Evolutionary conservation across 2,113 vertebrate genomes (phyloP).

Genomic region (Leptocoma aspasia): DNA sequence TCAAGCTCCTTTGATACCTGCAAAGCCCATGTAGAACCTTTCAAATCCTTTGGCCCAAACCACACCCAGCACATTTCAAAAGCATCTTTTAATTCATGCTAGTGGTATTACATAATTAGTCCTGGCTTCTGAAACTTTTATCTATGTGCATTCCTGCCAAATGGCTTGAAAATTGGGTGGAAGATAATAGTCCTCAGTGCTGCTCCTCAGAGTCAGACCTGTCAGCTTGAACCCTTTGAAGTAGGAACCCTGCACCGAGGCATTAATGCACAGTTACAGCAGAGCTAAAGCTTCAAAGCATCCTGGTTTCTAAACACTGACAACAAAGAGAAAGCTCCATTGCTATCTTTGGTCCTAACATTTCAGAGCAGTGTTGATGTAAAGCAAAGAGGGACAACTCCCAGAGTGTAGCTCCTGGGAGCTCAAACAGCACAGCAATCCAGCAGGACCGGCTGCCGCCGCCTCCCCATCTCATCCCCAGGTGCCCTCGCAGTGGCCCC

Average conservation of each 20-base stretch:
- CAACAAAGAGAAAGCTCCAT: not conserved
- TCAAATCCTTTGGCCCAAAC: not conserved
- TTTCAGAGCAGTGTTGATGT: not conserved
- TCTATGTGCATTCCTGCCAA: constrained; percentile 32
- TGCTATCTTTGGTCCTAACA: not conserved
- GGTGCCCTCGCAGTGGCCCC: not conserved
- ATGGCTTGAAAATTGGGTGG: not conserved
- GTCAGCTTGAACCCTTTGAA: constrained; percentile 55
- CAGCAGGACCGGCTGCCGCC: not conserved
- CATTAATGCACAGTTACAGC: constrained; percentile 32
- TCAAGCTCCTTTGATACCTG: not conserved
- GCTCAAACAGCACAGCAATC: not conserved
- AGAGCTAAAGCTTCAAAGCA: constrained; percentile 51
- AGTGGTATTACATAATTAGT: constrained; percentile 21
- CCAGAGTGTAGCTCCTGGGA: not conserved
- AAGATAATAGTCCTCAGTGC: constrained; percentile 3
- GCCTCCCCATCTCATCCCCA: accelerated
- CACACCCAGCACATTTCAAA: not conserved
- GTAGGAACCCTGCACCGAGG: not conserved
- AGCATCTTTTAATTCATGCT: not conserved
- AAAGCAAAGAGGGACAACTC: not conserved
- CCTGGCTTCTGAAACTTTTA: constrained; percentile 9
- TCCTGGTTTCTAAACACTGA: not conserved
- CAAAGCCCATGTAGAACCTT: not conserved
- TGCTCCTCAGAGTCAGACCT: constrained; percentile 6